Conservation (phyloP, 2,797 vertebrate species). For the Anguilla obscura region DNA sequence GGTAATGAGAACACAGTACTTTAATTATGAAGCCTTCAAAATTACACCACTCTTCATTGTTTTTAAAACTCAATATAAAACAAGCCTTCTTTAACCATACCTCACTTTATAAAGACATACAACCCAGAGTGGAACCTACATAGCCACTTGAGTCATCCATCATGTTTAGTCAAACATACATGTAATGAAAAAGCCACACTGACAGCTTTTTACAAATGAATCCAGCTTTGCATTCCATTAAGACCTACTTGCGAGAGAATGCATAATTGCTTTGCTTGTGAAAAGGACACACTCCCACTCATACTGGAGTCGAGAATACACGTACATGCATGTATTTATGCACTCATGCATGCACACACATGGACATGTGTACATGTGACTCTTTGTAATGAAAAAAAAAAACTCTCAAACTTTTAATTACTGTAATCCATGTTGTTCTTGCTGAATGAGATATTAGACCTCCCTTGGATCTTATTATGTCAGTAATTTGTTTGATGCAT, state of each 20-base stretch:
- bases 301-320: background rate
- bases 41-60: slow-evolving; percentile 2
- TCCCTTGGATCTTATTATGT: background rate
- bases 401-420: background rate
- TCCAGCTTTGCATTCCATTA: background rate
- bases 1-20: slow-evolving; percentile 6
- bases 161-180: background rate
- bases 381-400: too few relatives aligned
- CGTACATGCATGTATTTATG: background rate
- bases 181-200: background rate
- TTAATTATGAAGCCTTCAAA: slow-evolving; percentile 14
- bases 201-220: background rate
- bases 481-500: slow-evolving; percentile 1
- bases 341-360: background rate
- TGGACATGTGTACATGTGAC: background rate
- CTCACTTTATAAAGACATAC: background rate
- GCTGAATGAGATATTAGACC: background rate
- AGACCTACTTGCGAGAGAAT: background rate
- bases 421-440: background rate
- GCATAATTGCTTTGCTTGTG: background rate
- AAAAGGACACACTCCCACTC: background rate
- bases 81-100: background rate
- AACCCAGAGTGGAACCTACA: background rate
- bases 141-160: background rate
- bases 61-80: slow-evolving; percentile 6